Base-by-base conservation (phyloP, 2,113 vertebrate species). In the Empidonax traillii region DNA sequence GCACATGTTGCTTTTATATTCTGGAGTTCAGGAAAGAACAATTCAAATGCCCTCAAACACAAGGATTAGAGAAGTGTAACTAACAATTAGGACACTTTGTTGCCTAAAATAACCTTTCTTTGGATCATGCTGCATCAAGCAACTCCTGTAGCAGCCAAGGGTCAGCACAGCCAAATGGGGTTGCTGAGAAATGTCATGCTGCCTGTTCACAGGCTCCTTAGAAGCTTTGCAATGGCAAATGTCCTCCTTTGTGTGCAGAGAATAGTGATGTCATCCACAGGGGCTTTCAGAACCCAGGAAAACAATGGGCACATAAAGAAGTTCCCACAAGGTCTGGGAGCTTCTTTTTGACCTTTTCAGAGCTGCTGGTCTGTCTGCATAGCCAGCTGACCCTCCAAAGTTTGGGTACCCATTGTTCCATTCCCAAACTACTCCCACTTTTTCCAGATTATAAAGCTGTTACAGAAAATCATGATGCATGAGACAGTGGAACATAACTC, bases 351-450 rank as follows among this genome's bases (percentile, higher is more conserved):
- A 33, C 35, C 10, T 35, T 5, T 69, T 81, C 58, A 52, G 9
- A 58, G 8, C 41, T 46, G 14, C n/a, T 63, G 14, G 1, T 75
- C 20, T 53, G 15, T 82, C 27, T 39, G 3, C 39, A 75, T 39
- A 90, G 41, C 6, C 33, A 92, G 30, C 5, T 75, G 23, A 43
- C 14, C 30, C n/a, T 74, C 17, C n/a, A 56, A 44, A 71, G 19
- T 5, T 90, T 9, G 3, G 1, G 12, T 25, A 39, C 10, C 8
- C 3, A 0, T 41, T 18, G 9, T 69, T 78, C 43, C 61, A 9
- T 47, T n/a, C 20, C 4, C 28, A 74, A 7, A 59, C 14, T 65
- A 27, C 23, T 39, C 7, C 4, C 14, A 15, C 2, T 33, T 72
- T 74, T 96, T 68, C 23, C 25, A 52, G 9, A 33, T 73, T 79